Percentiles rank a stretch among this genome's conserved stretches.
phyloP scores from a whole-genome alignment of 2,113 vertebrate genomes.

The Spea bombifrons region DNA sequence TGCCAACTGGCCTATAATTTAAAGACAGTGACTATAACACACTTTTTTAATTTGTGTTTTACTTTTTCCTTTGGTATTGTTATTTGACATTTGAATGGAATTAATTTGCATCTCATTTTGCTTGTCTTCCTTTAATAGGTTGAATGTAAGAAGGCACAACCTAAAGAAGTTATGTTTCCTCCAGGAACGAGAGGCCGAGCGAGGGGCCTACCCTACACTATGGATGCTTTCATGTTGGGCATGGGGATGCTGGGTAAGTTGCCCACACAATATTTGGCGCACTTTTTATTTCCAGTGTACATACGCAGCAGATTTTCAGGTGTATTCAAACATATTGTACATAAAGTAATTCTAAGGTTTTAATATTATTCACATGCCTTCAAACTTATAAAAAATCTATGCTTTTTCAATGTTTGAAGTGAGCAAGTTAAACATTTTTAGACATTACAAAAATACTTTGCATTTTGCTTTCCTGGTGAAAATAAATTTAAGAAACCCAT shows the following conservation, averaged over 20 bases:
- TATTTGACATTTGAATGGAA: constrained; percentile 75
- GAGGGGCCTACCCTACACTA: constrained; percentile 91
- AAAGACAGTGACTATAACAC: constrained; percentile 59
- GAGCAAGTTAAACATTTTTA: too few species aligned
- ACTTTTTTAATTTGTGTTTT: constrained; percentile 35
- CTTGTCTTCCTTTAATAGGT: constrained; percentile 82
- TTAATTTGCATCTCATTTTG: constrained; percentile 77
- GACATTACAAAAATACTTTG: too few species aligned
- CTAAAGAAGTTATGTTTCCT: constrained; percentile 98
- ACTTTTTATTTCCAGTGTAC: background rate
- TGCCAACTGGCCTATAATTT: constrained; percentile 15
- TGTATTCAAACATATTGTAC: too few species aligned
- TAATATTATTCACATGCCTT: too few species aligned
- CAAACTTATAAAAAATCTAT: too few species aligned
- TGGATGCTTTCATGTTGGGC: constrained; percentile 97
- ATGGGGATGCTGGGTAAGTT: constrained; percentile 99
- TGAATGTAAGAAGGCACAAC: constrained; percentile 99
- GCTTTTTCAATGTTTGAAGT: too few species aligned
- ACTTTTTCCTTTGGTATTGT: constrained; percentile 51
- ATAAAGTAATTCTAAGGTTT: too few species aligned
- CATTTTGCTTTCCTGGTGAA: too few species aligned
- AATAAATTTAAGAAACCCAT: too few species aligned
- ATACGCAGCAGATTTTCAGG: too few species aligned
- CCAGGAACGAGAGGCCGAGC: constrained; percentile 92
- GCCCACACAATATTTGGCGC: background rate